Evolutionary conservation across 2,888 invertebrate species (phyloP).

Genomic region (Limnephilus auricula): DNA sequence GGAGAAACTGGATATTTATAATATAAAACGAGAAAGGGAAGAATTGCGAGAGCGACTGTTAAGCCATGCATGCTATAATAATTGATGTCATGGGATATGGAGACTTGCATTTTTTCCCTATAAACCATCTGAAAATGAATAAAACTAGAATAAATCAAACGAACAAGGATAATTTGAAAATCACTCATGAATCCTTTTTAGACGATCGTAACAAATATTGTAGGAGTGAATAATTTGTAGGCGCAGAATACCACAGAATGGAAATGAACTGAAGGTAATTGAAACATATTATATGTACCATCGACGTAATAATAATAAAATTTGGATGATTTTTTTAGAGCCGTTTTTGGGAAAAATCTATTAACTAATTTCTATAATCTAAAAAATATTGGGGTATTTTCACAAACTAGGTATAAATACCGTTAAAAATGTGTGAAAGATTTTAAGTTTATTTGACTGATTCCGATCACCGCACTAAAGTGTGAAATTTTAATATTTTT

Average conservation of each 20-base stretch:
- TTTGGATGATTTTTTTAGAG: too few relatives aligned
- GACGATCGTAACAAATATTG: neutral
- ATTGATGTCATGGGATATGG: constrained; percentile 53
- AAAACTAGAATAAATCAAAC: constrained; percentile 44
- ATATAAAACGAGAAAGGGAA: constrained; percentile 17
- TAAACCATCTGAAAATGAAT: constrained; percentile 45
- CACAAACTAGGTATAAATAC: too few relatives aligned
- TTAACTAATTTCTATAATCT: too few relatives aligned
- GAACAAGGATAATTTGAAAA: neutral
- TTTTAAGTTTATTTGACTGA: too few relatives aligned
- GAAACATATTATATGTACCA: too few relatives aligned
- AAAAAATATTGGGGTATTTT: too few relatives aligned
- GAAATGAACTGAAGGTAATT: neutral
- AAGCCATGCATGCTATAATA: constrained; percentile 49
- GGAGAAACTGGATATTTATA: constrained; percentile 38
- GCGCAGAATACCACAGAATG: too few relatives aligned
- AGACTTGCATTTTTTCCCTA: constrained; percentile 46
- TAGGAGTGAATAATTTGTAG: neutral
- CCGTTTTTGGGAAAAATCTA: too few relatives aligned
- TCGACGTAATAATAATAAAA: too few relatives aligned
- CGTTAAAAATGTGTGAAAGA: too few relatives aligned
- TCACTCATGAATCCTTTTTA: neutral
- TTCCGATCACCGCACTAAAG: too few relatives aligned
- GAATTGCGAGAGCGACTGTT: constrained; percentile 15
- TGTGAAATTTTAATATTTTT: too few relatives aligned